Evolutionary conservation across 2,888 invertebrate genomes (phyloP), one percentile per base, ranked within the genome.

Genomic region (Rhaphigaster nebulosa): DNA sequence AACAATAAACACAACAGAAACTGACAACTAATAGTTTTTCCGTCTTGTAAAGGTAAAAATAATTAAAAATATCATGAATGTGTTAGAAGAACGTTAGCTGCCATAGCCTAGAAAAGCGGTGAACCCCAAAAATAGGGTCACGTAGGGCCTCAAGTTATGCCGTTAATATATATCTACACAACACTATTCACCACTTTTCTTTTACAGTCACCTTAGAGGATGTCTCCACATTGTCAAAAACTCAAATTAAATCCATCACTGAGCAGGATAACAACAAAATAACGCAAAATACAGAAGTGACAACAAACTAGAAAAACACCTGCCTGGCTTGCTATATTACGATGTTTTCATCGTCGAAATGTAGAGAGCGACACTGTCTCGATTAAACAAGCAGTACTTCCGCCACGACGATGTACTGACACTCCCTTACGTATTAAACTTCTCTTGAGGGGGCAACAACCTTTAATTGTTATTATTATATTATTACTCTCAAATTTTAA

Each of bases 101-200:
- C 91, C 91, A 91, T 92, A 91, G 92, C 92, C 92, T 92, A 92
- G 92, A 92, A 92, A 92, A 92, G 91, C 92, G 92, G 92, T 92
- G 91, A 92, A 92, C 92, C 92, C 92, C 92, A 91, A 92, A 92
- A 92, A 92, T 92, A 92, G 92, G 92, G 92, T 92, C 92, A 92
- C 90, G 91, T 89, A 91, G 90, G 90, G 90, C 91, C 90, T 90
- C 38, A 90, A 90, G 90, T 90, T 90, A 90, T 90, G 87, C 87
- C 90, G 87, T 87, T 87, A 87, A 87, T 60, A 84, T 90, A 84
- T 26, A 80, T 52, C 76, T 54, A 90, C 90, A 90, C 70, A 90
- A 45, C 90, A 87, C 90, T 52, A 90, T 52, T 90, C 80, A 52
- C 60, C 87, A 90, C 65, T 90, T 87, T 50, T 56, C 52, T 87